phyloP scores from a whole-genome alignment of 1,140 invertebrate species.

The Drosophila ambigua region DNA sequence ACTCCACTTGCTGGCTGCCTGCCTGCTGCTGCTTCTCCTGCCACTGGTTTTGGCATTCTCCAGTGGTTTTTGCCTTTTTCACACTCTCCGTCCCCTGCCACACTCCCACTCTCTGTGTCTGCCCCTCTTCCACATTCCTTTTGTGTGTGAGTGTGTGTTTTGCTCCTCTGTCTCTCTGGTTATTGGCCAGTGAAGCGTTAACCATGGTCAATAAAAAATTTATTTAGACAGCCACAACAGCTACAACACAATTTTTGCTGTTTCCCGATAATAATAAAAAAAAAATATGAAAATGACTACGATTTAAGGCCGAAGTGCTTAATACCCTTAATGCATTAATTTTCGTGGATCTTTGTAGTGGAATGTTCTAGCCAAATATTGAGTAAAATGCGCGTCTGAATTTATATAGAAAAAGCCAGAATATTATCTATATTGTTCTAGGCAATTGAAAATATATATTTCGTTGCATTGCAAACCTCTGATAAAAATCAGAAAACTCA shows the following conservation, averaged over 20 bases:
- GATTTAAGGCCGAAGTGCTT: too few species aligned
- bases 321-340: too few species aligned
- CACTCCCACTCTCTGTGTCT: not conserved
- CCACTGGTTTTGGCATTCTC: constrained; percentile 28
- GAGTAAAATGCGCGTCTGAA: too few species aligned
- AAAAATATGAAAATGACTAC: not conserved
- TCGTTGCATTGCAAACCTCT: too few species aligned
- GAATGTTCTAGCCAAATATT: too few species aligned
- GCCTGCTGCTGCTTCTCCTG: not conserved
- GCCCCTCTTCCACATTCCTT: too few species aligned
- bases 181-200: constrained; percentile 78
- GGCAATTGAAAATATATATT: too few species aligned
- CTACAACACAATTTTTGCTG: constrained; percentile 55
- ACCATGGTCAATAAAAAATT: constrained; percentile 82
- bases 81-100: constrained; percentile 12
- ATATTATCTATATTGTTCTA: too few species aligned
- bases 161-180: constrained; percentile 37
- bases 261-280: constrained; percentile 61
- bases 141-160: too few species aligned
- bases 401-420: too few species aligned
- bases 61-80: constrained; percentile 66
- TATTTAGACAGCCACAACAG: constrained; percentile 76
- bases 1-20: constrained; percentile 7
- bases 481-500: too few species aligned
- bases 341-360: too few species aligned